Base-by-base conservation (phyloP, 2,888 invertebrate genomes). In the Limulus polyphemus region DNA sequence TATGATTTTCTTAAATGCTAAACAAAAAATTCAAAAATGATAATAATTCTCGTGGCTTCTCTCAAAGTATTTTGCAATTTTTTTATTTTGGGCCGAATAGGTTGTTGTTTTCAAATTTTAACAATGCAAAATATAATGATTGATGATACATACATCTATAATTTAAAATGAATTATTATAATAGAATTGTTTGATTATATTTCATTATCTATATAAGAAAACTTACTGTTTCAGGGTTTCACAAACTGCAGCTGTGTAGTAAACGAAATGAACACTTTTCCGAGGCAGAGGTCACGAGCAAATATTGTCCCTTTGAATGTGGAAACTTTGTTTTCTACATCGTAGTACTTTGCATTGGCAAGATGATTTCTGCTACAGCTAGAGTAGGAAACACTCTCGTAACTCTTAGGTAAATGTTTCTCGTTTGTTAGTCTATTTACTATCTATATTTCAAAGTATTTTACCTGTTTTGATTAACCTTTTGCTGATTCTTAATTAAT, bases 351-450 rank as follows among this genome's bases (percentile, higher is more conserved):
- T 73, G 72, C 47, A 60, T 82, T 9, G 80, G 82, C 62, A 83
- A 83, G 69, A 79, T 82, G 67, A 73, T 85, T 17, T 82, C 81
- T 4, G 82, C 83, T 13, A 83, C 83, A n/a, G 84, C 84, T 0
- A 80, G 81, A 69, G 82, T 85, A 64, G 84, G 84, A 58, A 84
- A 83, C 69, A 78, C 84, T 48, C 75, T 85, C 59, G 81, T 85
- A 1, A 83, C 83, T 71, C 83, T 83, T 73, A 78, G 81, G 81
- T 81, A 73, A 70, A 58, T 62, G 9, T 13, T 14, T 32, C 32
- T 32, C 32, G 7, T 32, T 32, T 1, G 32, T 32, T 32, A 32
- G 3, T 5, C 32, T 3, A 5, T 32, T 32, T 32, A 32, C 32
- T 1, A 32, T 0, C 3, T 32, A 32, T 32, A 32, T 32, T 32